Conservation (phyloP, 2,113 vertebrate species). For the Felis chaus region DNA sequence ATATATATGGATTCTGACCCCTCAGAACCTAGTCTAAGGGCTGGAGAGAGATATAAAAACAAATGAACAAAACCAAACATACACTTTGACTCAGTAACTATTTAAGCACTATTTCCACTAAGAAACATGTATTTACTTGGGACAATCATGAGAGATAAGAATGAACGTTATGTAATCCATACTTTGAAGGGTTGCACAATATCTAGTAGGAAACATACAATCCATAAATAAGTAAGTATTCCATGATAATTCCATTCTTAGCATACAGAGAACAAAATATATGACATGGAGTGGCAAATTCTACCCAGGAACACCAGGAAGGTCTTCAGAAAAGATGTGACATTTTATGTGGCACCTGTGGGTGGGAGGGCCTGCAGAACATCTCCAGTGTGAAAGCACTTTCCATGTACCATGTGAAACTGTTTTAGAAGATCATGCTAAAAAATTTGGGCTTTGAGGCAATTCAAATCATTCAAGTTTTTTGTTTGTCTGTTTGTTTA, state of each 20-base stretch:
- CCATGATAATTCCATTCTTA: background rate
- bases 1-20: background rate
- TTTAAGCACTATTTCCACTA: background rate
- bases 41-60: background rate
- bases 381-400: background rate
- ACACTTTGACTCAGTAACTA: background rate
- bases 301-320: background rate
- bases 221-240: background rate
- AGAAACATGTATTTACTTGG: background rate
- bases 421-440: background rate
- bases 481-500: background rate
- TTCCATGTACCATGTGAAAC: background rate
- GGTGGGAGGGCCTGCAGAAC: background rate
- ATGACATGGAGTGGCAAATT: background rate
- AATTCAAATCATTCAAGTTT: background rate
- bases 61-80: background rate
- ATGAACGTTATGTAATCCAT: background rate
- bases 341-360: background rate
- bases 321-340: background rate
- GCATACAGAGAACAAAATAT: background rate
- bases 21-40: background rate
- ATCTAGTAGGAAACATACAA: background rate
- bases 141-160: background rate
- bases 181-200: background rate
- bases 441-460: background rate